These are phyloP conservation scores for Dinoponera quadriceps DNA, from an alignment of 1,140 invertebrate genomes.

Conservation along the genomic window DNA sequence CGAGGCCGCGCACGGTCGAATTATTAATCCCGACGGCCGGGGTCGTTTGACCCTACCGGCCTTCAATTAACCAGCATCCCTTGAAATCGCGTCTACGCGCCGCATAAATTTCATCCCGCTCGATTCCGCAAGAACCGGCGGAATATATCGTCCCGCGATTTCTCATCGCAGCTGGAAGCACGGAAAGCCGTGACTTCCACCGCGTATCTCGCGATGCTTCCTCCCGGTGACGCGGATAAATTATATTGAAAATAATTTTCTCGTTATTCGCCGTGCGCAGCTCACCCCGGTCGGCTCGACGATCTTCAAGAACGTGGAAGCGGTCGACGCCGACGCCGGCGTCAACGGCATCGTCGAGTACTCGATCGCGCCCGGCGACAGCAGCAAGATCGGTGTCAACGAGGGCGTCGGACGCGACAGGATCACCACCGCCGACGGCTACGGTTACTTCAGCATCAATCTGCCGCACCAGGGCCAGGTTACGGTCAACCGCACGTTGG, in stretches of 20 bases:
- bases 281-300: constrained; percentile 94
- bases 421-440: constrained; percentile 91
- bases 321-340: constrained; percentile 93
- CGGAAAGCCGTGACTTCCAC: constrained; percentile 25
- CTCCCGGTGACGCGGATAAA: background rate
- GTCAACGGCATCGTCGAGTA: constrained; percentile 95
- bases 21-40: constrained; percentile 53
- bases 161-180: constrained; percentile 30
- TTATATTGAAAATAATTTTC: background rate
- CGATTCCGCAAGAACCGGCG: constrained; percentile 36
- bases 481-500: constrained; percentile 94
- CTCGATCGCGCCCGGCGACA: constrained; percentile 87
- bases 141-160: constrained; percentile 38
- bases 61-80: constrained; percentile 53
- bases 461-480: constrained; percentile 96
- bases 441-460: constrained; percentile 93
- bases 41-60: constrained; percentile 47
- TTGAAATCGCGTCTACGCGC: constrained; percentile 13
- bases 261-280: constrained; percentile 86
- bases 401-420: constrained; percentile 86
- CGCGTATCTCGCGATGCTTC: background rate
- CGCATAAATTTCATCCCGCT: constrained; percentile 49
- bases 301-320: constrained; percentile 93
- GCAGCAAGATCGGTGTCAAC: constrained; percentile 86
- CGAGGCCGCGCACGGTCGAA: constrained; percentile 15